Percentiles rank a stretch among this genome's conserved stretches.
Evolutionary conservation across 1,140 invertebrate genomes (phyloP).

Genomic region (Stegodyphus mimosarum): DNA sequence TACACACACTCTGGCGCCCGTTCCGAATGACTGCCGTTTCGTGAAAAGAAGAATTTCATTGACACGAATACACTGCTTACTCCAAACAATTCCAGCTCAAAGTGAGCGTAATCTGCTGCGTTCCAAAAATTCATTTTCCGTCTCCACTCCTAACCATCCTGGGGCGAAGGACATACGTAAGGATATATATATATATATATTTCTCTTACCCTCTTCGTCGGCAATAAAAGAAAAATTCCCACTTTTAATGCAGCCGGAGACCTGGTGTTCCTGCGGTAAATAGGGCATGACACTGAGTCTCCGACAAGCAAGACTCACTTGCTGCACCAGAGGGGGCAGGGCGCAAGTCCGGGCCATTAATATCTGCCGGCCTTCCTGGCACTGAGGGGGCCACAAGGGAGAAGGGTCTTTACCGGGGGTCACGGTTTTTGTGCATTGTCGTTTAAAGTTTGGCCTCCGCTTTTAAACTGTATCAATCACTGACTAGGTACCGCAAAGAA

Average conservation of each 20-base stretch:
- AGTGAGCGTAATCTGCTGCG: too few relatives aligned
- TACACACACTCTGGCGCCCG: too few relatives aligned
- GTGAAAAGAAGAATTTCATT: too few relatives aligned
- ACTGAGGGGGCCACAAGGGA: slow-evolving; percentile 13
- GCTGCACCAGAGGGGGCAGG: background rate
- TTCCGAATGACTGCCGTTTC: too few relatives aligned
- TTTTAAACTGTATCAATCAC: slow-evolving; percentile 59
- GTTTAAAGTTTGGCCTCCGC: slow-evolving; percentile 56
- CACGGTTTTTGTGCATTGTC: slow-evolving; percentile 59
- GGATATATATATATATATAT: too few relatives aligned
- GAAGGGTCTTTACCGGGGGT: slow-evolving; percentile 37
- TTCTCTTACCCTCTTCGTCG: too few relatives aligned
- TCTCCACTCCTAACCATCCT: too few relatives aligned
- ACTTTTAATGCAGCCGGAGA: background rate
- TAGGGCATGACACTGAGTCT: slow-evolving; percentile 48
- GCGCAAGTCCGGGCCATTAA: slow-evolving; percentile 31
- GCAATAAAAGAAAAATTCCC: too few relatives aligned
- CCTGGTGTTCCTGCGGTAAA: slow-evolving; percentile 28
- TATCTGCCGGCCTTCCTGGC: slow-evolving; percentile 42
- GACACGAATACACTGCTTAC: too few relatives aligned
- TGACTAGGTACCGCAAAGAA: slow-evolving; percentile 55
- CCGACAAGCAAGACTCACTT: slow-evolving; percentile 53
- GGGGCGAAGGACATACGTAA: too few relatives aligned
- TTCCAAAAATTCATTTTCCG: too few relatives aligned
- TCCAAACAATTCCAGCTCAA: too few relatives aligned